These are phyloP conservation scores for Holcopasites calliopsidis DNA, from an alignment of 1,140 invertebrate species.

Conservation along the genomic window DNA sequence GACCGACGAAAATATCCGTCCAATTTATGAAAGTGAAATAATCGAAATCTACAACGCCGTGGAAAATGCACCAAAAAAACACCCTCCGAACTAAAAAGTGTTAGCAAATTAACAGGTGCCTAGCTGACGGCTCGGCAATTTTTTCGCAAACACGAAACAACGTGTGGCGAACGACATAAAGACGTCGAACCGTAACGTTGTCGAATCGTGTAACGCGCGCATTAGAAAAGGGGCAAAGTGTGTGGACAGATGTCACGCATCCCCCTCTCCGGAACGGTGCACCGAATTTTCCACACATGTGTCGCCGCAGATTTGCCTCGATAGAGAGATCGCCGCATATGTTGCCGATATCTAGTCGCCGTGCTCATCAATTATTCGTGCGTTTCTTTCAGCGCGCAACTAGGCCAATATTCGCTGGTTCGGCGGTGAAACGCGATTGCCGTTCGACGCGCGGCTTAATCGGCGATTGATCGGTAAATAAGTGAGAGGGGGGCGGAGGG, in stretches of 20 bases:
- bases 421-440: background rate
- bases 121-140: background rate
- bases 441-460: background rate
- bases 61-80: too few species aligned
- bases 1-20: background rate
- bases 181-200: constrained; percentile 61
- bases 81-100: background rate
- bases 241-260: constrained; percentile 69
- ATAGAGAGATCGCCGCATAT: constrained; percentile 60
- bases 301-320: constrained; percentile 49
- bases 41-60: too few species aligned
- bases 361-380: constrained; percentile 50
- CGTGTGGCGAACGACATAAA: constrained; percentile 53
- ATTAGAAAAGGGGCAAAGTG: constrained; percentile 52
- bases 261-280: constrained; percentile 35
- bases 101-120: background rate
- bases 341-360: constrained; percentile 54
- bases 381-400: constrained; percentile 30
- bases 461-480: constrained; percentile 32
- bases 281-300: constrained; percentile 73
- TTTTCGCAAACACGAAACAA: background rate
- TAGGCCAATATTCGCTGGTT: background rate
- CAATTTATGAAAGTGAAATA: background rate
- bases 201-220: constrained; percentile 40
- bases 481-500: constrained; percentile 24